Percentiles rank a stretch among this genome's conserved stretches.
These are phyloP conservation scores for Spatula versicolor DNA, from an alignment of 2,797 vertebrate genomes.

Conservation along the genomic window DNA sequence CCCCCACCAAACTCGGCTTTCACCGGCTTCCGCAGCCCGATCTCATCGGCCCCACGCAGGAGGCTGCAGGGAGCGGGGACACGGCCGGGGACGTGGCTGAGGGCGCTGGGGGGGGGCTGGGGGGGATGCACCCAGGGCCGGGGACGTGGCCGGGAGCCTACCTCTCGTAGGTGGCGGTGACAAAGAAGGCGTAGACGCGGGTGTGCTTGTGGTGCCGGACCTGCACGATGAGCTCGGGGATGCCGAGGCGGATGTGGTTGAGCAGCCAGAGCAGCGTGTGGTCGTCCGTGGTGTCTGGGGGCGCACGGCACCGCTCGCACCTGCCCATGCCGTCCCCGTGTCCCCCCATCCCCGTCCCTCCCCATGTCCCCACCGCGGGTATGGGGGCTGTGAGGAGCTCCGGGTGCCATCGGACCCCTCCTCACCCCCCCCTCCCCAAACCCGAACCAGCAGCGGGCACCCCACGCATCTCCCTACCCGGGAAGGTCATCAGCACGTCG, in stretches of 20 bases:
- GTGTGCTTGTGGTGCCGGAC: conserved; percentile 96
- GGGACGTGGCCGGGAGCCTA: conserved; percentile 35
- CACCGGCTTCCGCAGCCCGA: conserved; percentile 90
- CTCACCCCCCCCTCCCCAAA: background rate
- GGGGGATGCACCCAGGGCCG: background rate
- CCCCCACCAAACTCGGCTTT: conserved; percentile 94
- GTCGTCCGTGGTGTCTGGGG: conserved; percentile 91
- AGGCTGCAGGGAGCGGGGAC: conserved; percentile 78
- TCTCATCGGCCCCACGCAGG: conserved; percentile 93
- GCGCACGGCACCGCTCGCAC: background rate
- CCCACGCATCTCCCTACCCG: conserved; percentile 76
- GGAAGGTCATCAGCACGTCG: conserved; percentile 96
- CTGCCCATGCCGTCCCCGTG: background rate
- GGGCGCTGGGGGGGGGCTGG: fast-evolving
- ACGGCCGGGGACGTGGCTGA: fast-evolving
- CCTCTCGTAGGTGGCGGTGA: conserved; percentile 97
- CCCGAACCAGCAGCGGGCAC: background rate
- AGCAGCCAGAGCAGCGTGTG: conserved; percentile 97
- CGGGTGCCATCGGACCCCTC: background rate
- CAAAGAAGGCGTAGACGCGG: conserved; percentile 92
- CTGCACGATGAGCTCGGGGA: conserved; percentile 97
- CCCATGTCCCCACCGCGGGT: background rate
- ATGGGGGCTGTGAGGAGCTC: background rate
- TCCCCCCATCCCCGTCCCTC: background rate
- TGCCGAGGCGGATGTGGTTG: conserved; percentile 95